Evolutionary conservation across 2,113 vertebrate species (phyloP), one percentile per base, ranked within the genome.

Genomic region (Phalacrocorax pelagicus): DNA sequence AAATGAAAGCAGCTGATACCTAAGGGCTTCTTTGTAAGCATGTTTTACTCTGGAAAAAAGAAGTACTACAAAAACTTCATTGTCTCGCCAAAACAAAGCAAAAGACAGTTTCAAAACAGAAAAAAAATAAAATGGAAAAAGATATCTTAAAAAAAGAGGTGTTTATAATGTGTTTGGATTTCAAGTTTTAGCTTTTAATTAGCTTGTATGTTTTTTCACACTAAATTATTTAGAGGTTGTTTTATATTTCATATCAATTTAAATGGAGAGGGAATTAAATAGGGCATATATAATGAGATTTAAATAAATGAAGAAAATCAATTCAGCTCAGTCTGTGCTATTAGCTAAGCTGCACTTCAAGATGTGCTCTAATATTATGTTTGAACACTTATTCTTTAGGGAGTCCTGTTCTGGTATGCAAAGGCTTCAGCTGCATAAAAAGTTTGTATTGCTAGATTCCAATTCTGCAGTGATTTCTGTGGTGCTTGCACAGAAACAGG

Each of bases 171-270:
- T 84, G 40, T 66, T 90, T 96, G 57, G 1, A 3, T 85, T 96
- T 96, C 5, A 2, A 74, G 6, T 83, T 94, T 81, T 91, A 90
- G 69, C 62, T 97, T 96, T 95, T 94, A 95, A 96, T 96, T 96
- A 90, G 38, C 38, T 90, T 57, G 49, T 91, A n/a, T 63, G 26
- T 73, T 96, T 95, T 94, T 83, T 83, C 70, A 57, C 42, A 78
- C 59, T 84, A 55, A 96, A 95, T 94, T 93, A 93, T 97, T 95
- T 93, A 94, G 26, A 72, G 11, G 22, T 52, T 78, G 69, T 91
- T 96, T 91, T 83, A 86, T 84, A 81, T 93, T 94, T 66, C 12
- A 5, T 79, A 83, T 90, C 55, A 94, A 78, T 97, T 81, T 92
- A 94, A 90, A 81, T 69, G 47, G 59, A 91, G 86, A 90, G 59